A percentile compares a stretch with the other conserved stretches of the same genome.
phyloP scores from a whole-genome alignment of 2,113 vertebrate species.

The Chlorodrepanis virens region DNA sequence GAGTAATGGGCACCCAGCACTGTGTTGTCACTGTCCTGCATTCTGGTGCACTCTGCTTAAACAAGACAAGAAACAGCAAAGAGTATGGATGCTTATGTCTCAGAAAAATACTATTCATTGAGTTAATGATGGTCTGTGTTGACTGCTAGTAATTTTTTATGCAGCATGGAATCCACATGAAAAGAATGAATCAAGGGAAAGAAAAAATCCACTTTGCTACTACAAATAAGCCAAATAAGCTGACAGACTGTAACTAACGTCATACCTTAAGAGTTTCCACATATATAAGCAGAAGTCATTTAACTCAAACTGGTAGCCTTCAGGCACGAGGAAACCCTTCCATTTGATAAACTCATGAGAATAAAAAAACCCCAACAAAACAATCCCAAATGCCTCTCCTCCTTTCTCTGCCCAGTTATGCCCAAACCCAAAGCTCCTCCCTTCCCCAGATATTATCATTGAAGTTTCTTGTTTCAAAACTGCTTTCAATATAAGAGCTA shows the following conservation, averaged over 20 bases:
- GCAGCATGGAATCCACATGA: background rate
- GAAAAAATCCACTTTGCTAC: background rate
- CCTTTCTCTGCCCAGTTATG: background rate
- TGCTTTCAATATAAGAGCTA: background rate
- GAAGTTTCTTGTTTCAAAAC: background rate
- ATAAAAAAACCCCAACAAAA: background rate
- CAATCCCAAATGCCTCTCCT: background rate
- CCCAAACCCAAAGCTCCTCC: background rate
- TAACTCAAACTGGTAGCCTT: background rate
- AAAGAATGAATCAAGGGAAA: background rate
- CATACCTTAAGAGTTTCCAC: background rate
- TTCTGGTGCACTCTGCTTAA: background rate
- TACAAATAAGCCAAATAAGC: background rate
- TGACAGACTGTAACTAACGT: background rate
- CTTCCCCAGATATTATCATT: background rate
- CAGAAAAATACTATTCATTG: background rate
- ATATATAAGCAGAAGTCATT: background rate
- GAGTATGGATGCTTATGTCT: background rate
- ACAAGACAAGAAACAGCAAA: background rate
- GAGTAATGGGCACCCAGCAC: background rate
- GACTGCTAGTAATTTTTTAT: background rate
- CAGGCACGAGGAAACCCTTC: background rate
- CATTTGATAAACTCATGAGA: background rate
- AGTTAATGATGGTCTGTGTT: background rate
- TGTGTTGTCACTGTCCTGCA: background rate